phyloP scores from a whole-genome alignment of 1,140 invertebrate species.

The Anoplophora glabripennis region DNA sequence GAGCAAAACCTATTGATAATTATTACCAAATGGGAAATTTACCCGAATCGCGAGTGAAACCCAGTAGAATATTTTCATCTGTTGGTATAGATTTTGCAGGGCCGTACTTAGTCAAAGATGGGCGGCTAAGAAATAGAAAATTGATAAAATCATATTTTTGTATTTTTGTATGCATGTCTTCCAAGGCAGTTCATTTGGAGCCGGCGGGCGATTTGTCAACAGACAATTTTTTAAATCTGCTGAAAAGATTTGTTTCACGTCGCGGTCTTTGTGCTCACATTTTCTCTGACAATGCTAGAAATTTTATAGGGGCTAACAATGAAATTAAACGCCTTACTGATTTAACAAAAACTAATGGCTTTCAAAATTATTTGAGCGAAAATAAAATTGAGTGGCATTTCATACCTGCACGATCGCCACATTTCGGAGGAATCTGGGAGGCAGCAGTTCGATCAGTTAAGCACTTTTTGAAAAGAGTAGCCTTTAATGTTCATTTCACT shows the following conservation, averaged over 20 bases:
- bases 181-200: constrained; percentile 40
- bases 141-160: constrained; percentile 41
- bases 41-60: constrained; percentile 32
- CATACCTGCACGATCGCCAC: constrained; percentile 41
- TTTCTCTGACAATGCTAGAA: constrained; percentile 33
- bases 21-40: constrained; percentile 43
- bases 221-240: constrained; percentile 35
- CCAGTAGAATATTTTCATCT: too few species aligned
- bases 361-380: neutral
- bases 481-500: neutral
- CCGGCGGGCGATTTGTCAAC: constrained; percentile 24
- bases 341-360: neutral
- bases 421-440: constrained; percentile 48
- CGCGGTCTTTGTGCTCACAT: constrained; percentile 25
- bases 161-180: constrained; percentile 44
- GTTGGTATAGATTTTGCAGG: constrained; percentile 24
- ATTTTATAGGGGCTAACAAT: constrained; percentile 38
- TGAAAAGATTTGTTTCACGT: constrained; percentile 37
- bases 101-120: constrained; percentile 30
- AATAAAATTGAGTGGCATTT: constrained; percentile 46
- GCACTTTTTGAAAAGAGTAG: constrained; percentile 16
- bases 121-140: neutral
- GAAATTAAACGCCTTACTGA: neutral
- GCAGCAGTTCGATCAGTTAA: constrained; percentile 25
- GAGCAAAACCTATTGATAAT: constrained; percentile 20